Conservation (phyloP, 92 coral and sea anemone genomes). For the Epizoanthus stellaris region DNA sequence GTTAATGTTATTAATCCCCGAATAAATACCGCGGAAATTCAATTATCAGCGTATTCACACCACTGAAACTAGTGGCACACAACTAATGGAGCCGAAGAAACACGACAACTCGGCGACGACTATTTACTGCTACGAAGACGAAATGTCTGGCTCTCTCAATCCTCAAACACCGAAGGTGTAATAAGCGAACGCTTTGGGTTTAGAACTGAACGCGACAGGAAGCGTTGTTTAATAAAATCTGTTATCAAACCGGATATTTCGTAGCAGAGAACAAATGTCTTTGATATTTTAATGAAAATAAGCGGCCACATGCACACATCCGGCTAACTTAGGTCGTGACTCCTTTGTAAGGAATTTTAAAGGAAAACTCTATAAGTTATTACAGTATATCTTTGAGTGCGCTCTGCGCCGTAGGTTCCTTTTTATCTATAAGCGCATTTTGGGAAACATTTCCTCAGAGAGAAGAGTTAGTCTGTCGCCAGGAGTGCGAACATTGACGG, state of each 20-base stretch:
- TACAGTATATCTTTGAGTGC: too few relatives aligned
- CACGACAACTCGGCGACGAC: constrained; percentile 38
- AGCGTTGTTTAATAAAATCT: background rate
- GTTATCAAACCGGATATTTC: constrained; percentile 31
- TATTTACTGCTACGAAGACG: constrained; percentile 24
- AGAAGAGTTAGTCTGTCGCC: too few relatives aligned
- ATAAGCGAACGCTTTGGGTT: constrained; percentile 27
- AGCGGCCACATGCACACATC: background rate
- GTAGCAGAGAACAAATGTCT: constrained; percentile 30
- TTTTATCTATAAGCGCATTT: too few relatives aligned
- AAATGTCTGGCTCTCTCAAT: constrained; percentile 11
- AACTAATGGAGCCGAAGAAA: constrained; percentile 23
- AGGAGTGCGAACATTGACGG: too few relatives aligned
- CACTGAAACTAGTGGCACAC: background rate
- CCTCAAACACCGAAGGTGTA: constrained; percentile 41
- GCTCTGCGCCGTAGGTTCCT: too few relatives aligned
- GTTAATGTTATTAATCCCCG: constrained; percentile 23
- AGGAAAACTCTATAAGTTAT: too few relatives aligned
- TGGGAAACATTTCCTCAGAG: too few relatives aligned
- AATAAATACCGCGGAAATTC: constrained; percentile 44
- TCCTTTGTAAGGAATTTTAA: background rate
- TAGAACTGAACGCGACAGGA: constrained; percentile 29
- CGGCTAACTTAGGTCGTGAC: constrained; percentile 3
- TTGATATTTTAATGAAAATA: constrained; percentile 12
- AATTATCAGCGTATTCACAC: constrained; percentile 43